Evolutionary conservation across 2,113 vertebrate species (phyloP).

Genomic region (Clarias gariepinus): DNA sequence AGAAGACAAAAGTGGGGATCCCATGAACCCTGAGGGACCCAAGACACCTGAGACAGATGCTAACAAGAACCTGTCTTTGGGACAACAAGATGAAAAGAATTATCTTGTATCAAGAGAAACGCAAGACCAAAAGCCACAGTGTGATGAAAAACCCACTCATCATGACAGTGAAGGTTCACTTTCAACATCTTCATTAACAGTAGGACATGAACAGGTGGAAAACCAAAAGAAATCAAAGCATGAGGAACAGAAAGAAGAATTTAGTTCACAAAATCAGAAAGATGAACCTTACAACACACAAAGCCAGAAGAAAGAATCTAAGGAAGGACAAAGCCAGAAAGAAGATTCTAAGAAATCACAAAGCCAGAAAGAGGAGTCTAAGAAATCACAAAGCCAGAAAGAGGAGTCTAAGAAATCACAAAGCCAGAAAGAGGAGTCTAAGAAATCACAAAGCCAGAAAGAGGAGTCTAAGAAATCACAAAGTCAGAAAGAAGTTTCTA

Average conservation of each 20-base stretch:
- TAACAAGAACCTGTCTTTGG: constrained; percentile 3
- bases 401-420: neutral
- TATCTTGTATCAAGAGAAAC: neutral
- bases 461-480: neutral
- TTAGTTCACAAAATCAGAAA: neutral
- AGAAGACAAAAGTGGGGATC: neutral
- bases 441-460: neutral
- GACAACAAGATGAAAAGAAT: neutral
- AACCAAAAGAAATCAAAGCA: constrained; percentile 26
- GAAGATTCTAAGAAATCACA: neutral
- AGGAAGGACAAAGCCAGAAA: neutral
- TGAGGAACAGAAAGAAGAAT: constrained; percentile 9
- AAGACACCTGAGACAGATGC: neutral
- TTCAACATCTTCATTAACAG: constrained; percentile 10
- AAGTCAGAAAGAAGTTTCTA: neutral
- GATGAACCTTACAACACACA: neutral
- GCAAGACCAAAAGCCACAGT: neutral
- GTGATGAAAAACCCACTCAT: fast-evolving
- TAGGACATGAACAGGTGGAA: neutral
- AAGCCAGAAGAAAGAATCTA: neutral
- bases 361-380: neutral
- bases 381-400: neutral
- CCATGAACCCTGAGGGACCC: neutral
- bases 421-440: neutral
- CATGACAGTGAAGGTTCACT: neutral